Conservation (phyloP, 2,888 invertebrate species). For the Chloromyia formosa region DNA sequence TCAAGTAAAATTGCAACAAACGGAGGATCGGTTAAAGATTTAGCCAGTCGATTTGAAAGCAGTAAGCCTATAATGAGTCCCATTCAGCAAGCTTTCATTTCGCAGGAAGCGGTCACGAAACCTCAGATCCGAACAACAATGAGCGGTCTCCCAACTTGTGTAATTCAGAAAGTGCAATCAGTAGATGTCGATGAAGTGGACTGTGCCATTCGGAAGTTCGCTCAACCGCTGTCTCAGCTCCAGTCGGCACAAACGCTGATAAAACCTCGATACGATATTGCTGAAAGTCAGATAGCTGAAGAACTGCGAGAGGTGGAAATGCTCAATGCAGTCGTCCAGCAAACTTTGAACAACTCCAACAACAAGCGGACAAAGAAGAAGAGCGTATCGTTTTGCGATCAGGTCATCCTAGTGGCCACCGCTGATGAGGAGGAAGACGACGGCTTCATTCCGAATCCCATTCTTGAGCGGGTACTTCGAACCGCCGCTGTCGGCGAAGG, state of each 20-base stretch:
- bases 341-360: conserved; percentile 67
- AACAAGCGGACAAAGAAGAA: conserved; percentile 82
- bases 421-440: conserved; percentile 93
- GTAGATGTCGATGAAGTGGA: conserved; percentile 48
- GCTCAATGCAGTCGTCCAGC: conserved; percentile 67
- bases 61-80: conserved; percentile 49
- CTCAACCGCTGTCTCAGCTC: conserved; percentile 53
- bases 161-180: conserved; percentile 24
- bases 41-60: conserved; percentile 83
- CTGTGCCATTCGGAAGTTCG: conserved; percentile 46
- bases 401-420: conserved; percentile 90
- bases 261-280: conserved; percentile 62
- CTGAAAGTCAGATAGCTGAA: conserved; percentile 67
- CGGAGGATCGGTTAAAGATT: conserved; percentile 72
- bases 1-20: not conserved
- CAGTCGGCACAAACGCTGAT: conserved; percentile 52
- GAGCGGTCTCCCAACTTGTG: conserved; percentile 62
- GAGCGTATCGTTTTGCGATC: conserved; percentile 94
- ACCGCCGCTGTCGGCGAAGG: conserved; percentile 70
- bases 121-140: conserved; percentile 64
- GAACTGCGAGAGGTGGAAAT: conserved; percentile 69
- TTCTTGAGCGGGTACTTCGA: conserved; percentile 83
- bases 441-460: conserved; percentile 90
- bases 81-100: conserved; percentile 55
- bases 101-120: conserved; percentile 59